These are phyloP conservation scores for Eurois occulta DNA, from an alignment of 2,888 invertebrate genomes.

Conservation along the genomic window DNA sequence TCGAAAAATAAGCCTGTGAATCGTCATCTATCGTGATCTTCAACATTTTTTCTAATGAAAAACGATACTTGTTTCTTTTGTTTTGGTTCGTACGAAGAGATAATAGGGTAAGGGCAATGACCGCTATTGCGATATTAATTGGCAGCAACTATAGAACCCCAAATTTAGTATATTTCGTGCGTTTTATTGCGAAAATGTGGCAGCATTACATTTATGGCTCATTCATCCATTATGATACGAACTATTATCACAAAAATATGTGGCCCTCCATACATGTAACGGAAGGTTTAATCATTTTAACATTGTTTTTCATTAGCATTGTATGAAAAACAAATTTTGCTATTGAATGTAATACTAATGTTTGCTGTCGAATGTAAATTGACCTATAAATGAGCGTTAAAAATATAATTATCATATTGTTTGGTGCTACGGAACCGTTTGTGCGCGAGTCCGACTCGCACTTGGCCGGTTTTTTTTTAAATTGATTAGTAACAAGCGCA, in stretches of 20 bases:
- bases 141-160: too few relatives aligned
- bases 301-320: neutral
- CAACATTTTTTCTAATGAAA: too few relatives aligned
- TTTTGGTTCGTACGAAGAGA: too few relatives aligned
- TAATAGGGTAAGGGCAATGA: too few relatives aligned
- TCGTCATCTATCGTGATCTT: too few relatives aligned
- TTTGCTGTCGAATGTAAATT: neutral
- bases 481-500: constrained; percentile 6
- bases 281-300: too few relatives aligned
- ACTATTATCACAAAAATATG: constrained; percentile 6
- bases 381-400: neutral
- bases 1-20: too few relatives aligned
- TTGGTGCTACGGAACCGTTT: neutral
- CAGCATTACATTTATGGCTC: neutral
- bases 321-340: neutral
- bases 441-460: neutral
- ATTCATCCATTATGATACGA: neutral
- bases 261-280: too few relatives aligned
- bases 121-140: too few relatives aligned
- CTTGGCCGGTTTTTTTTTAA: neutral
- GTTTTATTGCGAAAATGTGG: neutral
- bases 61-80: too few relatives aligned
- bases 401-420: neutral
- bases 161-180: neutral
- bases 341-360: too few relatives aligned